phyloP scores from a whole-genome alignment of 2,797 vertebrate species.

The Allobates femoralis region DNA sequence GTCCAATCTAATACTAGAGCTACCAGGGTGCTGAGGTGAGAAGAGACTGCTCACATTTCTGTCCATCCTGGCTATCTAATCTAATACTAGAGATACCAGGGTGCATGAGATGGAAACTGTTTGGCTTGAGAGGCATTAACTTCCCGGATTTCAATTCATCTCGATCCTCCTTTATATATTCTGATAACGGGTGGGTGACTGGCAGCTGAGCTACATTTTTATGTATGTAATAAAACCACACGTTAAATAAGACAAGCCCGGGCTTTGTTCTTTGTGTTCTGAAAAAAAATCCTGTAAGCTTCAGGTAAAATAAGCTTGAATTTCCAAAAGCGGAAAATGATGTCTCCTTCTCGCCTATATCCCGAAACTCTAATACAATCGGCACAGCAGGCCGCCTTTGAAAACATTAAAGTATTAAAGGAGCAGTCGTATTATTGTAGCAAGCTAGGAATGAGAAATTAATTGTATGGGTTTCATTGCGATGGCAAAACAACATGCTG shows the following conservation, averaged over 20 bases:
- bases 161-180: constrained; percentile 56
- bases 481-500: constrained; percentile 44
- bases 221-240: constrained; percentile 46
- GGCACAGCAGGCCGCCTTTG: constrained; percentile 43
- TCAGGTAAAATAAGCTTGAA: constrained; percentile 35
- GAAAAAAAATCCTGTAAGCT: constrained; percentile 36
- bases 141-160: background rate
- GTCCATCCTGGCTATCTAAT: too few species aligned
- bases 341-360: constrained; percentile 14
- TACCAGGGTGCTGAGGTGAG: too few species aligned
- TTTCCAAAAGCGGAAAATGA: background rate
- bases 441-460: constrained; percentile 38
- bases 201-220: constrained; percentile 49
- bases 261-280: constrained; percentile 56
- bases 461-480: constrained; percentile 42
- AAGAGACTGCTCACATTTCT: too few species aligned
- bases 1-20: too few species aligned
- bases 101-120: constrained; percentile 24
- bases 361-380: constrained; percentile 30
- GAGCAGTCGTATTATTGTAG: constrained; percentile 22
- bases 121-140: constrained; percentile 6
- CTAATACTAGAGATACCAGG: background rate
- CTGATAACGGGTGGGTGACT: constrained; percentile 34
- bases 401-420: constrained; percentile 40
- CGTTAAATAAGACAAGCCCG: constrained; percentile 51